Evolutionary conservation across 2,797 vertebrate species (phyloP).

Genomic region (Adelosebastes latens): DNA sequence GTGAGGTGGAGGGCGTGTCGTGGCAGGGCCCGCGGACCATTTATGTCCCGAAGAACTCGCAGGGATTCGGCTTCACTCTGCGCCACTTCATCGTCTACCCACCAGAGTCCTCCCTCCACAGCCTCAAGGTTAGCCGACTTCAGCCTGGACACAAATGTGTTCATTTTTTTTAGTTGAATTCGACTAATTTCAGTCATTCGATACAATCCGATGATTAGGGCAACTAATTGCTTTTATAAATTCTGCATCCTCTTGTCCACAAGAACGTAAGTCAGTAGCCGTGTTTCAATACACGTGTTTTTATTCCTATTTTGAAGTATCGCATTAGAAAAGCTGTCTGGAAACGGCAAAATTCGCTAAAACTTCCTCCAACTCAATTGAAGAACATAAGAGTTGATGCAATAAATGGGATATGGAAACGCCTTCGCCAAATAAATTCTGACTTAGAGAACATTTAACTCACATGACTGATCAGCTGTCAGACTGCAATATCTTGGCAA

Average conservation of each 20-base stretch:
- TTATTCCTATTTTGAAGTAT: too few relatives aligned
- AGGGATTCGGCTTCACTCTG: constrained; percentile 95
- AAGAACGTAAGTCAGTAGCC: neutral
- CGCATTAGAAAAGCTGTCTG: too few relatives aligned
- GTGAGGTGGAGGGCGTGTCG: constrained; percentile 75
- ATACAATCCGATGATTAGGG: neutral
- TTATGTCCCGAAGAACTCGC: constrained; percentile 88
- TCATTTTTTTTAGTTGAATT: neutral
- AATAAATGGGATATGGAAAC: too few relatives aligned
- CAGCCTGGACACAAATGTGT: neutral
- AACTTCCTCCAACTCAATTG: too few relatives aligned
- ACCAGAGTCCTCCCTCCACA: constrained; percentile 88
- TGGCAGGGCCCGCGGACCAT: constrained; percentile 87
- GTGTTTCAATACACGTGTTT: neutral
- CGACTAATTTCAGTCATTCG: too few relatives aligned
- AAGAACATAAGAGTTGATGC: too few relatives aligned
- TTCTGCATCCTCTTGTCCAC: neutral
- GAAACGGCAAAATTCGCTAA: too few relatives aligned
- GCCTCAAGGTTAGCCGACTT: constrained; percentile 82
- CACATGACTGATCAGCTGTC: too few relatives aligned
- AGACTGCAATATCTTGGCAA: neutral
- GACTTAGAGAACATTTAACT: too few relatives aligned
- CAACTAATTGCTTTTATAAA: neutral
- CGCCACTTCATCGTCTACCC: constrained; percentile 98
- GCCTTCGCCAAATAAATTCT: too few relatives aligned